Conservation (phyloP, 2,888 invertebrate species). For the Unio delphinus region DNA sequence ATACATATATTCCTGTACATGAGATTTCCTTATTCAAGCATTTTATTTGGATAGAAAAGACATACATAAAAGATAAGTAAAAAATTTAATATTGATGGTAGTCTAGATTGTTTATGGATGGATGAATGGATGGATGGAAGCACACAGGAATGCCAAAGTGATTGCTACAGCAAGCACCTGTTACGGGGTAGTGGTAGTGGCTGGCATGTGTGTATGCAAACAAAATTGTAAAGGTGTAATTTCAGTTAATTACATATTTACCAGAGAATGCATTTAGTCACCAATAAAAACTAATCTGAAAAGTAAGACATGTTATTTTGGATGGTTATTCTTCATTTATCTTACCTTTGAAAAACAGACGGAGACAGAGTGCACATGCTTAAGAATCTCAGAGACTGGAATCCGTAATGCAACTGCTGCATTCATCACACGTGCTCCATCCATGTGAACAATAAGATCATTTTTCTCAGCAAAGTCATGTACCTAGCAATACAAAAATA, state of each 20-base stretch:
- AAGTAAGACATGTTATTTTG: background rate
- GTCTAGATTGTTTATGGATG: too few relatives aligned
- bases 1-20: too few relatives aligned
- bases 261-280: background rate
- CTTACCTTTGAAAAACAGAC: constrained; percentile 90
- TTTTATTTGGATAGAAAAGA: too few relatives aligned
- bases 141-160: too few relatives aligned
- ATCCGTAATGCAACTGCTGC: constrained; percentile 82
- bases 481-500: constrained; percentile 70
- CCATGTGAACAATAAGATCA: constrained; percentile 85
- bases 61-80: too few relatives aligned
- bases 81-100: too few relatives aligned
- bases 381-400: constrained; percentile 78
- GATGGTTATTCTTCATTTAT: background rate
- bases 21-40: too few relatives aligned
- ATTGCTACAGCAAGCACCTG: too few relatives aligned
- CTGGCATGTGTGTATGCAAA: too few relatives aligned
- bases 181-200: too few relatives aligned
- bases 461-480: constrained; percentile 78
- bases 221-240: too few relatives aligned
- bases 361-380: constrained; percentile 85
- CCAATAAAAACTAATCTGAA: background rate
- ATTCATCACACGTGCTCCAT: constrained; percentile 94
- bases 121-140: too few relatives aligned
- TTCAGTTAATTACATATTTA: background rate